These are phyloP conservation scores for Sylvilagus bachmani DNA, from an alignment of 2,113 vertebrate species.

Conservation along the genomic window DNA sequence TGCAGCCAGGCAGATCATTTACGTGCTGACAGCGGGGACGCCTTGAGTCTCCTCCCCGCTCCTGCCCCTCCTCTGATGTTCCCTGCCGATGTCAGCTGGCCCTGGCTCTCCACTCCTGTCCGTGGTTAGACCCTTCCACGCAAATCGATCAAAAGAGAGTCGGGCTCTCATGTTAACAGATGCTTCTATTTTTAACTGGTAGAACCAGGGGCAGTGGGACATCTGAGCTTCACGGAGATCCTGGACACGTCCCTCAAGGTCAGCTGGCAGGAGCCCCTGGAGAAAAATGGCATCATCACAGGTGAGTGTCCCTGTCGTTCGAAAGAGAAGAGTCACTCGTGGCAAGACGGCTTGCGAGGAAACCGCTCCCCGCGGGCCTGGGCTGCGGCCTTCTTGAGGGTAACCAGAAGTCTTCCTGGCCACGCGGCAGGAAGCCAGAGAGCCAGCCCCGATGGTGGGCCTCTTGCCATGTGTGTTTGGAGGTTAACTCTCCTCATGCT, in stretches of 20 bases:
- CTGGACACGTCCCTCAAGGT: conserved; percentile 97
- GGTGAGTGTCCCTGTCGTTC: conserved; percentile 85
- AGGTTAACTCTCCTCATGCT: rapidly evolving
- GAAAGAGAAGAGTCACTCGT: background rate
- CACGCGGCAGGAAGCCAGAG: background rate
- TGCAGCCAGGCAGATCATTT: conserved; percentile 54
- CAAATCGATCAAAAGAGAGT: conserved; percentile 60
- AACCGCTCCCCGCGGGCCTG: background rate
- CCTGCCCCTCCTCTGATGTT: background rate
- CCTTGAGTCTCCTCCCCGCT: conserved; percentile 3
- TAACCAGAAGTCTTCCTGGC: conserved; percentile 66
- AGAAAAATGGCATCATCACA: conserved; percentile 96
- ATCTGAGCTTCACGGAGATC: conserved; percentile 97
- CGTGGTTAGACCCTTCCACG: background rate
- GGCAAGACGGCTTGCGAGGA: no score
- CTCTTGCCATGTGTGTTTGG: conserved; percentile 40
- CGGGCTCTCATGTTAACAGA: conserved; percentile 63
- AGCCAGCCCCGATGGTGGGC: conserved; percentile 11
- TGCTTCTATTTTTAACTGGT: conserved; percentile 75
- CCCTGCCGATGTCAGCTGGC: conserved; percentile 62
- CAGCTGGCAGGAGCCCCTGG: conserved; percentile 97
- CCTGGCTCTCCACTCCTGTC: background rate
- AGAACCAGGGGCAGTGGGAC: conserved; percentile 95
- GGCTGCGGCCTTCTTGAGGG: conserved; percentile 17
- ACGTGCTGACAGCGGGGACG: background rate